Evolutionary conservation across 35 echinoderm and acorn worm genomes (phyloP).

Genomic region (Amphiura filiformis): DNA sequence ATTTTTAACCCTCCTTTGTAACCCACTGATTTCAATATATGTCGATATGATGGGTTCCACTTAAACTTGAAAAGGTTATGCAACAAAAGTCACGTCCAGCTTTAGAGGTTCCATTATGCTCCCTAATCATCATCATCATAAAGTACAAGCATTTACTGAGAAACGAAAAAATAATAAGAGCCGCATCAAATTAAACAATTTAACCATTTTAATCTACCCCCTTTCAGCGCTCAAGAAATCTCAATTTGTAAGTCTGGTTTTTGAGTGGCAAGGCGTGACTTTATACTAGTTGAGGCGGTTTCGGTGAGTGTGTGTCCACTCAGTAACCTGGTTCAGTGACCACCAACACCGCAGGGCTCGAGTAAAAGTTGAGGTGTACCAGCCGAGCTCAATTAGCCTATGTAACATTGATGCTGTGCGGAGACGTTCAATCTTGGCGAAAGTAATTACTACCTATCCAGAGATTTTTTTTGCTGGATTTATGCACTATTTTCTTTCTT

Average conservation of each 20-base stretch:
- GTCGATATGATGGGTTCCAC: too few species aligned
- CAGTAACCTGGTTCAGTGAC: not conserved
- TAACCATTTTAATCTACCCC: not conserved
- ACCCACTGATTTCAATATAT: too few species aligned
- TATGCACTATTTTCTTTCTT: too few species aligned
- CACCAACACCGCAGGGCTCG: not conserved
- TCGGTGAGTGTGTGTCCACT: not conserved
- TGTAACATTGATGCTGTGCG: not conserved
- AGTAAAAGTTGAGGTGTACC: not conserved
- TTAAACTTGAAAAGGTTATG: too few species aligned
- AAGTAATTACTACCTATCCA: not conserved
- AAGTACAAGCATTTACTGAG: too few species aligned
- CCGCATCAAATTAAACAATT: not conserved
- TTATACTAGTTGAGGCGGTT: not conserved
- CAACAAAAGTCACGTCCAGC: too few species aligned
- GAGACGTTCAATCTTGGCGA: not conserved
- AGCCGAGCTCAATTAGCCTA: slow-evolving; percentile 9
- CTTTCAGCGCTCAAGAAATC: not conserved
- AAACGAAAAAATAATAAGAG: not conserved
- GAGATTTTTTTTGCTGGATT: not conserved
- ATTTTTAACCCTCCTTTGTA: too few species aligned
- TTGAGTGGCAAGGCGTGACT: not conserved
- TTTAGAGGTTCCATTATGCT: too few species aligned
- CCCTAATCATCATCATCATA: too few species aligned
- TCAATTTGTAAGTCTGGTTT: not conserved